A percentile compares a stretch with the other conserved stretches of the same genome.
phyloP scores from a whole-genome alignment of 2,113 vertebrate genomes.

The Cyprinus carpio region DNA sequence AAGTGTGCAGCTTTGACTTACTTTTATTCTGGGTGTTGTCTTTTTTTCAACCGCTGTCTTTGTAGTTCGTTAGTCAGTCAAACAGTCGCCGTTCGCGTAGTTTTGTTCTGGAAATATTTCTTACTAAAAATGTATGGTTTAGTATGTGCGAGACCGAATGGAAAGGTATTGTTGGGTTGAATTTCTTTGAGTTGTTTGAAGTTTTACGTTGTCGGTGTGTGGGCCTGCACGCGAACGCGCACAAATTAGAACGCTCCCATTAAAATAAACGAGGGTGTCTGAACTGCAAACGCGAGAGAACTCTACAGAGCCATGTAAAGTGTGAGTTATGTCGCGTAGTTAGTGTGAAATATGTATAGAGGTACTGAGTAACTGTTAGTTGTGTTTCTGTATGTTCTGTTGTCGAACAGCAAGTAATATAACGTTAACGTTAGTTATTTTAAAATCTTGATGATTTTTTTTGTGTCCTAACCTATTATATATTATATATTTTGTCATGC shows the following conservation, averaged over 20 bases:
- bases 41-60: neutral
- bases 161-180: neutral
- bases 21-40: slow-evolving; percentile 50
- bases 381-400: neutral
- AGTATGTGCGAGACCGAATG: neutral
- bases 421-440: neutral
- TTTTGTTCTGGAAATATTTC: too few species aligned
- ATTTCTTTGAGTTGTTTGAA: slow-evolving; percentile 41
- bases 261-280: neutral
- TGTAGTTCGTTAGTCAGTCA: too few species aligned
- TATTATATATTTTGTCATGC: neutral
- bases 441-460: neutral
- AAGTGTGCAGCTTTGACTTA: slow-evolving; percentile 24
- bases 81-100: neutral
- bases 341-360: neutral
- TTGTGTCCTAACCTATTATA: neutral
- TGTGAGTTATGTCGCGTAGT: neutral
- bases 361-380: neutral
- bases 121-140: neutral
- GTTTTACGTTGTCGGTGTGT: slow-evolving; percentile 29
- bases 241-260: neutral
- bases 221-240: slow-evolving; percentile 11
- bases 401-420: neutral
- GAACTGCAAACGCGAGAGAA: neutral
- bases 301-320: neutral